These are phyloP conservation scores for Nomada hirtipes DNA, from an alignment of 2,888 invertebrate species.

Conservation along the genomic window DNA sequence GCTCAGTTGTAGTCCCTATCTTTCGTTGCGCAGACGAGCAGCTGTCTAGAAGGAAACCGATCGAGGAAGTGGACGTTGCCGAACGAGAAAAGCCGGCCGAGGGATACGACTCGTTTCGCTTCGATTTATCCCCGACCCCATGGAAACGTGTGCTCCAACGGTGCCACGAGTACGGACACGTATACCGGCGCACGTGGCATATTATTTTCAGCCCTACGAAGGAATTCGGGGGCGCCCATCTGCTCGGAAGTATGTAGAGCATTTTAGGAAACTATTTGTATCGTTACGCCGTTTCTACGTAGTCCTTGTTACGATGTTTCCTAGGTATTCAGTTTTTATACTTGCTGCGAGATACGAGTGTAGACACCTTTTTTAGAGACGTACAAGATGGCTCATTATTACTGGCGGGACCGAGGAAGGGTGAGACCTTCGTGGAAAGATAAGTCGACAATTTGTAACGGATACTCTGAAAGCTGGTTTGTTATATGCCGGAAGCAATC, in stretches of 20 bases:
- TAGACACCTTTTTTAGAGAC: background rate
- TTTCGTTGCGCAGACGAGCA: constrained; percentile 40
- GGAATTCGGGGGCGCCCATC: constrained; percentile 12
- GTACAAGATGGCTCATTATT: too few species aligned
- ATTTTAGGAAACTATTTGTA: background rate
- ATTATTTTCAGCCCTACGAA: constrained; percentile 37
- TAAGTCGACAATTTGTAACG: too few species aligned
- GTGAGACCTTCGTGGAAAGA: too few species aligned
- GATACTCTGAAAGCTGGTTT: too few species aligned
- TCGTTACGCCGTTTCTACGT: background rate
- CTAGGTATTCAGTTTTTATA: background rate
- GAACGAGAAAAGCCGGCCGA: constrained; percentile 25
- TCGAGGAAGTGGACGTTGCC: constrained; percentile 59
- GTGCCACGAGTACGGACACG: constrained; percentile 12
- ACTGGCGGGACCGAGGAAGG: too few species aligned
- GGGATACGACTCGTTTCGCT: constrained; percentile 47
- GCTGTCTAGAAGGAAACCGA: constrained; percentile 59
- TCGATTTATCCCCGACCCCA: constrained; percentile 53
- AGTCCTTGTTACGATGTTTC: background rate
- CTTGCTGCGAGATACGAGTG: background rate
- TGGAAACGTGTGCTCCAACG: constrained; percentile 36
- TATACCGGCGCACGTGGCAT: constrained; percentile 45
- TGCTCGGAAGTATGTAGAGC: constrained; percentile 4
- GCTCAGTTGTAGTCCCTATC: constrained; percentile 33
- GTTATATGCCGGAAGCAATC: too few species aligned